Evolutionary conservation across 1,140 invertebrate genomes (phyloP).

Genomic region (Drosophila serrata): DNA sequence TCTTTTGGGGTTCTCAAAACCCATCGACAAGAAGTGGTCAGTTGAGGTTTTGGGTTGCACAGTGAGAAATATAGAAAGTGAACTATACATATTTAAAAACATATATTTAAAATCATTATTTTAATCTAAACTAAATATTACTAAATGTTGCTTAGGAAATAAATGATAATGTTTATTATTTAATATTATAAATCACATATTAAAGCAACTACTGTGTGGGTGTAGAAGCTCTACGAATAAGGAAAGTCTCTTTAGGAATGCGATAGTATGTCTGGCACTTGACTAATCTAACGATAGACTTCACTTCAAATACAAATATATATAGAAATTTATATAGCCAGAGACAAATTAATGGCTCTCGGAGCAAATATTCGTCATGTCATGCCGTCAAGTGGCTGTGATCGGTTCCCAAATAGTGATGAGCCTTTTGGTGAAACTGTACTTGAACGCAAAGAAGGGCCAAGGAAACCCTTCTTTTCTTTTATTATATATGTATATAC

Average conservation of each 20-base stretch:
- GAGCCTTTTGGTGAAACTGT: constrained; percentile 37
- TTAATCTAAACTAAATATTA: neutral
- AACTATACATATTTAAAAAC: neutral
- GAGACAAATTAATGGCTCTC: constrained; percentile 49
- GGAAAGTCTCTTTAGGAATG: constrained; percentile 11
- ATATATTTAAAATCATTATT: neutral
- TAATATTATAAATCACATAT: neutral
- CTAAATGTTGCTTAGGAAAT: no score
- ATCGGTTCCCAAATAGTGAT: neutral
- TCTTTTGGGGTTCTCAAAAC: neutral
- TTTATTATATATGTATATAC: neutral
- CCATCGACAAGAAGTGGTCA: constrained; percentile 2
- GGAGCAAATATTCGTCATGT: constrained; percentile 21
- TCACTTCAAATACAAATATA: constrained; percentile 21
- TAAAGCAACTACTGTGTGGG: neutral
- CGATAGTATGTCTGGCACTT: constrained; percentile 41
- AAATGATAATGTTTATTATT: no score
- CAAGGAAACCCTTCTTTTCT: neutral
- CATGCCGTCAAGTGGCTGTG: constrained; percentile 39
- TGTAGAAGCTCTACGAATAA: constrained; percentile 5
- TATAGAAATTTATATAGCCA: constrained; percentile 22
- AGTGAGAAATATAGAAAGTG: neutral
- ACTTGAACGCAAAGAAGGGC: constrained; percentile 1
- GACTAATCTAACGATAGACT: constrained; percentile 40
- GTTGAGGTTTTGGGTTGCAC: constrained; percentile 1